Evolutionary conservation across 2,888 invertebrate genomes (phyloP), one percentile per base, ranked within the genome.

Genomic region (Drosophila putrida): DNA sequence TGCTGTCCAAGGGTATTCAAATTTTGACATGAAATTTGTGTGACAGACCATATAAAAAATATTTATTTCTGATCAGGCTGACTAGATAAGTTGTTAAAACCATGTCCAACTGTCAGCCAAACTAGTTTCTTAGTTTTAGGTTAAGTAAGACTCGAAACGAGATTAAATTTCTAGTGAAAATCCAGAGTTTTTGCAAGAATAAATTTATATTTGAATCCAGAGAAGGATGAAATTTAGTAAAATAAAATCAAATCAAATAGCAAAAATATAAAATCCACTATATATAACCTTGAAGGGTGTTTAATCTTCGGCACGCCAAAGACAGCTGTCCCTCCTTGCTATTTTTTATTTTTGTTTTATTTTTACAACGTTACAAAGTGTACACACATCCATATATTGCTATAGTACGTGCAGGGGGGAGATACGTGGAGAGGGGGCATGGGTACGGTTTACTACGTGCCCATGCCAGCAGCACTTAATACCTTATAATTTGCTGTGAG

Each of bases 401-500:
- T 44, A 20, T 11, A 33, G 35, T 33, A 44, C 27, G 35, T 35
- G 43, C 43, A 9, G 28, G n/a, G 31, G 39, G n/a, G 35, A 58
- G 35, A 58, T 44, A 44, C 51, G 39, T 49, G 33, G 44, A 38
- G 25, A n/a, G 13, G n/a, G 31, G 38, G 27, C 9, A 8, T 9
- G 25, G 33, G 39, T 27, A 35, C 6, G 51, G 44, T 20, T 36
- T 64, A 67, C 55, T 74, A 82, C 79, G 72, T 80, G 82, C 72
- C 74, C 78, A 63, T 64, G 80, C 80, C 78, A 73, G 72, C 68
- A 78, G 81, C 83, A 86, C 84, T 87, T 84, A 87, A 84, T 87
- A 80, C 85, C 85, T 84, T 85, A 85, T 85, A 85, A 87, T 85
- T 87, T 85, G 80, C 87, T 78, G 71, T 82, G 87, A 85, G 78